A percentile compares a stretch with the other conserved stretches of the same genome.
These are phyloP conservation scores for Myotis myotis DNA, from an alignment of 2,797 vertebrate species.

Conservation along the genomic window DNA sequence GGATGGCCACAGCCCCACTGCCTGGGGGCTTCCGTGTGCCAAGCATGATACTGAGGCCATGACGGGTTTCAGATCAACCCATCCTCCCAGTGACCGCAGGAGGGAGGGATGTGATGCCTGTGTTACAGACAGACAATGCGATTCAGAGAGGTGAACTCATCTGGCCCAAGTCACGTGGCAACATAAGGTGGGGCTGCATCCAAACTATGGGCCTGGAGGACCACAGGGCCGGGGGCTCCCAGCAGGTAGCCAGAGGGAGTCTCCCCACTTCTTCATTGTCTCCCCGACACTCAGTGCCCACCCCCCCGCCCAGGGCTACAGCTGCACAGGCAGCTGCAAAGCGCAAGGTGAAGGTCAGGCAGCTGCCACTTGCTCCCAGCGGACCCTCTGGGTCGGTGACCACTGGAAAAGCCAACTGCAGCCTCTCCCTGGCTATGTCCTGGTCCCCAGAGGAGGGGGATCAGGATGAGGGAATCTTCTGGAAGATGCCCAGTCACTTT, in stretches of 20 bases:
- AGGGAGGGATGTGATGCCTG: not conserved
- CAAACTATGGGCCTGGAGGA: not conserved
- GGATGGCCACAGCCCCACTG: accelerated
- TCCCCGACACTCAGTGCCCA: accelerated
- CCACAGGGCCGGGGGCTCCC: not conserved
- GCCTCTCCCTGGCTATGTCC: not conserved
- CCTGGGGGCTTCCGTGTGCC: not conserved
- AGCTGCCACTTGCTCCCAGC: not conserved
- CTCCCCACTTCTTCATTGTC: accelerated
- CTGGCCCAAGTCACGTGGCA: not conserved
- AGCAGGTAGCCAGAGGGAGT: not conserved
- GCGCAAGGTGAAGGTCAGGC: not conserved
- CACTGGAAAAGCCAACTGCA: not conserved
- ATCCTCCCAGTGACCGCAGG: not conserved
- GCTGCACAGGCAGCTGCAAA: not conserved
- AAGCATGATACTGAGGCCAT: not conserved
- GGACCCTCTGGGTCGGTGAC: not conserved
- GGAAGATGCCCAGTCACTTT: slow-evolving; percentile 31
- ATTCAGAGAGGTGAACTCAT: not conserved
- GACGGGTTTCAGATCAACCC: not conserved
- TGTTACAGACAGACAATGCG: not conserved
- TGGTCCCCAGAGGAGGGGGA: not conserved
- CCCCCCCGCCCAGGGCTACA: not conserved
- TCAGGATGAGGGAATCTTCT: slow-evolving; percentile 7
- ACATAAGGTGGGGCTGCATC: not conserved